Percentiles rank a stretch among this genome's conserved stretches.
These are phyloP conservation scores for Taenaris catops DNA, from an alignment of 2,888 invertebrate species.

Conservation along the genomic window DNA sequence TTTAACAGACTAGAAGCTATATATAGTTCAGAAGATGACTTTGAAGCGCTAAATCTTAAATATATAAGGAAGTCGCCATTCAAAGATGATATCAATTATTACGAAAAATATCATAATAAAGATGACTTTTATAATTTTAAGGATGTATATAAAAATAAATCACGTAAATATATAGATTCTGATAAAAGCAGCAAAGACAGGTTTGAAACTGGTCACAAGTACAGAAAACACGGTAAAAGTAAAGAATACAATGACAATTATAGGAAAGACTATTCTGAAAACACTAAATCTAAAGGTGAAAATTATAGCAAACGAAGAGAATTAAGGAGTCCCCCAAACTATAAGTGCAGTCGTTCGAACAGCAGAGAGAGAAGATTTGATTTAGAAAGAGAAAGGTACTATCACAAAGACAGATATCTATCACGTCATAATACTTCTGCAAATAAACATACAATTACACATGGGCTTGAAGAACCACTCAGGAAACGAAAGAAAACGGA, in stretches of 20 bases:
- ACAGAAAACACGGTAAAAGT: constrained; percentile 33
- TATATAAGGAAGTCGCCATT: constrained; percentile 23
- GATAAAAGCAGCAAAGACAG: constrained; percentile 35
- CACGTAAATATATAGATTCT: constrained; percentile 29
- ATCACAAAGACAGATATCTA: constrained; percentile 30
- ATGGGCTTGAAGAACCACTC: constrained; percentile 41
- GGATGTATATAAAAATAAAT: constrained; percentile 26
- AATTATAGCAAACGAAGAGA: constrained; percentile 32
- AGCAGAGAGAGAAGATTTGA: constrained; percentile 31
- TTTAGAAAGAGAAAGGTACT: constrained; percentile 27
- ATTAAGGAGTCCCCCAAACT: constrained; percentile 40
- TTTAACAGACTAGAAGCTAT: constrained; percentile 11
- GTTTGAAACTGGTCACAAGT: constrained; percentile 33
- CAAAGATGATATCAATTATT: constrained; percentile 3
- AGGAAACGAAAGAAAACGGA: constrained; percentile 42
- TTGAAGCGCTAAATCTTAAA: constrained; percentile 25
- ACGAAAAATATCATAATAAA: constrained; percentile 6
- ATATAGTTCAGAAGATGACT: constrained; percentile 51
- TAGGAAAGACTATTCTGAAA: too few species aligned
- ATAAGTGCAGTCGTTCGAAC: constrained; percentile 29
- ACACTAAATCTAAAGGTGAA: too few species aligned
- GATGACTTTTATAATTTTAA: constrained; percentile 14
- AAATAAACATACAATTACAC: constrained; percentile 37
- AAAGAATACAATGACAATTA: too few species aligned
- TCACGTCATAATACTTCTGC: constrained; percentile 27